Evolutionary conservation across 2,797 vertebrate genomes (phyloP).

Genomic region (Sebastes iracundus): DNA sequence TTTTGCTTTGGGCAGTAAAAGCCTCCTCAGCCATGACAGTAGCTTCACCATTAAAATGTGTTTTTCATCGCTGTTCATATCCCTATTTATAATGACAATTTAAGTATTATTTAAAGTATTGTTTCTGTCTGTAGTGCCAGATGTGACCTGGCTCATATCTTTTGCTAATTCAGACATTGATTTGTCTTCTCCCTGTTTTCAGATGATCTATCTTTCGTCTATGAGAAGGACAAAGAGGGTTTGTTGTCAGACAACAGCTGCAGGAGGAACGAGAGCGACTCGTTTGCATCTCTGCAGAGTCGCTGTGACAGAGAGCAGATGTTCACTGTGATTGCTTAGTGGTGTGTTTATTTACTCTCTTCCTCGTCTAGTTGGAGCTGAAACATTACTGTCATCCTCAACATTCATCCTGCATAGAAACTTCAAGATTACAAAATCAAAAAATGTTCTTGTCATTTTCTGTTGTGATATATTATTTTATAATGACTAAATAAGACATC

Average conservation of each 20-base stretch:
- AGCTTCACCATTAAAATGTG: conserved; percentile 36
- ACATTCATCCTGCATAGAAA: background rate
- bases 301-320: conserved; percentile 69
- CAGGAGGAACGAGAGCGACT: conserved; percentile 46
- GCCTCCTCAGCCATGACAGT: conserved; percentile 4
- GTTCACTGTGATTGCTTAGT: conserved; percentile 60
- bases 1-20: conserved; percentile 40
- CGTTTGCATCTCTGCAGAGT: conserved; percentile 45
- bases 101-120: background rate
- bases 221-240: conserved; percentile 21
- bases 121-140: conserved; percentile 13
- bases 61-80: conserved; percentile 13
- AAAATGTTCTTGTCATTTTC: background rate
- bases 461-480: background rate
- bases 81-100: conserved; percentile 17
- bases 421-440: background rate
- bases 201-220: conserved; percentile 35
- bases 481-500: background rate
- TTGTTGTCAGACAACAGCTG: conserved; percentile 68
- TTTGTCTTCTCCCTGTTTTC: conserved; percentile 21
- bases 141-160: conserved; percentile 19
- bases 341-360: conserved; percentile 45
- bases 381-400: conserved; percentile 49
- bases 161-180: conserved; percentile 40
- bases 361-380: conserved; percentile 23